Percentiles rank a stretch among this genome's conserved stretches.
These are phyloP conservation scores for Pocillopora verrucosa DNA, from an alignment of 64 coral and sea anemone species.

Conservation along the genomic window DNA sequence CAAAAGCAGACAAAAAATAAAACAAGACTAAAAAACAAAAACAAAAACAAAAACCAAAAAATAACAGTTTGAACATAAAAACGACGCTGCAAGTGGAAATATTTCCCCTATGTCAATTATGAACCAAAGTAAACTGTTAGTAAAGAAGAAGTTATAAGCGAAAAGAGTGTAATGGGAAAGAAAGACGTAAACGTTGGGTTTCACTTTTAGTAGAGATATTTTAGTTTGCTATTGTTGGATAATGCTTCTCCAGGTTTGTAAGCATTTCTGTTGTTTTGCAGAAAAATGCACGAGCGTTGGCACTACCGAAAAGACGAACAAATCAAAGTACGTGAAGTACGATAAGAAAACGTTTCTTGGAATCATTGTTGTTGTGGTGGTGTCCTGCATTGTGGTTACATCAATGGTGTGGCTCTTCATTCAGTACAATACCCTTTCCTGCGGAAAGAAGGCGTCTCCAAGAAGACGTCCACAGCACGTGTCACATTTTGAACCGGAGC, in stretches of 20 bases:
- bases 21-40: too few species aligned
- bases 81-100: not conserved
- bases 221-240: not conserved
- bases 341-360: constrained; percentile 89
- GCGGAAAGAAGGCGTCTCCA: constrained; percentile 43
- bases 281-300: not conserved
- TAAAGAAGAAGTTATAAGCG: too few species aligned
- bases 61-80: too few species aligned
- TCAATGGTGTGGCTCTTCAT: constrained; percentile 87
- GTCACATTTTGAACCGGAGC: constrained; percentile 16
- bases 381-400: constrained; percentile 74
- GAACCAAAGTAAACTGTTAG: too few species aligned
- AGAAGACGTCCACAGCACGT: constrained; percentile 19
- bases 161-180: too few species aligned
- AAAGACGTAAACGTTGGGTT: too few species aligned
- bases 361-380: constrained; percentile 84
- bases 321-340: constrained; percentile 40
- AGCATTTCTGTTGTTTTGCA: not conserved
- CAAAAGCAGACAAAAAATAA: too few species aligned
- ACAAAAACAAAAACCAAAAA: too few species aligned
- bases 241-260: not conserved
- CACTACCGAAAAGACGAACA: not conserved
- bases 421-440: constrained; percentile 54
- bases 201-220: not conserved
- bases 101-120: too few species aligned